Base-by-base conservation (phyloP, 1,140 invertebrate species). In the Heliconius congener region DNA sequence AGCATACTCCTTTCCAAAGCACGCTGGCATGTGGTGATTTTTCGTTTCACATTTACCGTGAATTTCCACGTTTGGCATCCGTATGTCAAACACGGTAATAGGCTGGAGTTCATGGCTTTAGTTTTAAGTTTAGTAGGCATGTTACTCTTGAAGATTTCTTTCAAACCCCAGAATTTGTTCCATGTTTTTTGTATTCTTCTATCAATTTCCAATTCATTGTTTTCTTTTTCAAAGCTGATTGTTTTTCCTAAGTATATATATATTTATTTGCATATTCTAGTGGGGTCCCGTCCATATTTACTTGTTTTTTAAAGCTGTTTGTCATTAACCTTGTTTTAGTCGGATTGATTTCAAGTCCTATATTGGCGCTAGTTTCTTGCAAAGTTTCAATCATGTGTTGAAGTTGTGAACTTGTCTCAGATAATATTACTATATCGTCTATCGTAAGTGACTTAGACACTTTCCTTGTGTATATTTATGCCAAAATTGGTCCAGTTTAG, bases 401-500 rank as follows among this genome's bases (percentile, higher is more conserved):
- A 9, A 83, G n/a, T 46, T 83, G 74, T 18, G 23, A 30, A 19
- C 74, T 75, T 52, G 75, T 57, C 34, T 80, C 81, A 34, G 78
- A 74, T 46, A 82, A 42, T 19, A 80, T 5, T 1, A 81, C 76
- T 70, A 83, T 18, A 79, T 78, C 79, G 16, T 83, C 76, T 23
- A 80, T 78, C 80, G 79, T 37, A 81, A 46, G 23, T 84, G 80
- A 73, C 78, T 81, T 73, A 84, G n/a, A n/a, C 71, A 80, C 18
- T n/a, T 71, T 30, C 60, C 82, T 3, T 81, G 39, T 72, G 23
- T 23, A 81, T 76, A 75, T 75, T 50, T 34, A 79, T 34, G 1
- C 77, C 79, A 72, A 39, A 13, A 9, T 76, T 71, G 6, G 19
- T 77, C 78, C 71, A 78, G 23, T 81, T 74, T 42, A 80, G 2